phyloP scores from a whole-genome alignment of 2,797 vertebrate species.

The Chaenodraco wilsoni region DNA sequence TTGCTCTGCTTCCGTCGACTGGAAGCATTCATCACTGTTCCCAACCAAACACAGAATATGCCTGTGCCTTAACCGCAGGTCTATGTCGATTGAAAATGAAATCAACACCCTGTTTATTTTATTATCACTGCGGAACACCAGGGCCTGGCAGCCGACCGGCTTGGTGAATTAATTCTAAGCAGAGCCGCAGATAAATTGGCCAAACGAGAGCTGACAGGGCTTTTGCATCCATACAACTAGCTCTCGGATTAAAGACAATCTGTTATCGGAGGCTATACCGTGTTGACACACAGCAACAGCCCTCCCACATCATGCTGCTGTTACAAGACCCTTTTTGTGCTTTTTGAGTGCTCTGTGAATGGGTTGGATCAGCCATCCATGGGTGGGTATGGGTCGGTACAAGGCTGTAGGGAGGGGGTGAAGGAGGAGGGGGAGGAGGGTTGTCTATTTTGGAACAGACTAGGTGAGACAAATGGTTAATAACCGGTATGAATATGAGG shows the following conservation, averaged over 20 bases:
- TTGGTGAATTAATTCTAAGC: conserved; percentile 56
- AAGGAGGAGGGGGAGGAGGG: conserved; percentile 21
- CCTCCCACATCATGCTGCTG: conserved; percentile 33
- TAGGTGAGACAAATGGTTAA: conserved; percentile 30
- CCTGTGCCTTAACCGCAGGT: conserved; percentile 10
- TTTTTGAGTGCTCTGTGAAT: conserved; percentile 32
- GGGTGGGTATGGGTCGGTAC: conserved; percentile 57
- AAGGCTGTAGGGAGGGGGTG: conserved; percentile 48
- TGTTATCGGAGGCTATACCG: conserved; percentile 56
- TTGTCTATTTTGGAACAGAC: background rate
- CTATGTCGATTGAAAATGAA: conserved; percentile 7
- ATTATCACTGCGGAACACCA: conserved; percentile 51
- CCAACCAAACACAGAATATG: background rate
- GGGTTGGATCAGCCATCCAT: conserved; percentile 46
- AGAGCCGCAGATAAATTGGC: conserved; percentile 72
- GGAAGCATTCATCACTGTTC: background rate
- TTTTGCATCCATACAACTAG: conserved; percentile 62
- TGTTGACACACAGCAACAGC: conserved; percentile 43
- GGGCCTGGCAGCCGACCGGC: conserved; percentile 40
- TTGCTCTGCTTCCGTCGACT: conserved; percentile 41
- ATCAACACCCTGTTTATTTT: conserved; percentile 17
- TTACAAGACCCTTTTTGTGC: conserved; percentile 7
- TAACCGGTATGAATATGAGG: conserved; percentile 14
- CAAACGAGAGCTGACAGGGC: conserved; percentile 66
- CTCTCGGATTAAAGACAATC: conserved; percentile 74